phyloP scores from a whole-genome alignment of 2,797 vertebrate species.

The Peromyscus melanophrys region DNA sequence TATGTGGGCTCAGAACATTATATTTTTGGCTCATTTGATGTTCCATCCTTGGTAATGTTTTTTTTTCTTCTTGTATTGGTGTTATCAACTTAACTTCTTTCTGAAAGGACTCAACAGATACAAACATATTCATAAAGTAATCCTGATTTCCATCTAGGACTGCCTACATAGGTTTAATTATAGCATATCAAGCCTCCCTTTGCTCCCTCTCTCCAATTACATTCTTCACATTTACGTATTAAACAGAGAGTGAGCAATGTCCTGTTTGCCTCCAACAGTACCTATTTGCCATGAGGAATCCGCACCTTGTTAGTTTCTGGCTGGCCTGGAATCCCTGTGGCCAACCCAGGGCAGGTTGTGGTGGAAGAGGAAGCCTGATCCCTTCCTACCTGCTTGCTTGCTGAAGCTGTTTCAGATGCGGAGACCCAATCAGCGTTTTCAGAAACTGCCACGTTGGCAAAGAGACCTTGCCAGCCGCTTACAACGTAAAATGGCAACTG shows the following conservation, averaged over 20 bases:
- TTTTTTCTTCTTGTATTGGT: background rate
- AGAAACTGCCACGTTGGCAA: background rate
- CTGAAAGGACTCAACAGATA: background rate
- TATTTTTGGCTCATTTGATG: background rate
- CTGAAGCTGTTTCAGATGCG: background rate
- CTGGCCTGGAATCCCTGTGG: background rate
- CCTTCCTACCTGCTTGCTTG: conserved; percentile 7
- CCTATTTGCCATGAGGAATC: background rate
- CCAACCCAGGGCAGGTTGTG: background rate
- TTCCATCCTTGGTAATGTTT: background rate
- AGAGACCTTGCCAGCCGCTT: background rate
- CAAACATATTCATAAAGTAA: background rate
- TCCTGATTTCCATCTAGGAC: background rate
- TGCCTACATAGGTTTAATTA: background rate
- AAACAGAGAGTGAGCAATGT: background rate
- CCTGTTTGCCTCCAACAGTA: background rate
- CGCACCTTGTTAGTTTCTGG: background rate
- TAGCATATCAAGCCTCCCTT: background rate
- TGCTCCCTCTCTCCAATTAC: background rate
- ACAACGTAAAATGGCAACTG: background rate
- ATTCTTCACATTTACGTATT: background rate
- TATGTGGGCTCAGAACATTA: background rate
- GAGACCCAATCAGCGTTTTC: background rate
- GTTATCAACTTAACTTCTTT: conserved; percentile 13
- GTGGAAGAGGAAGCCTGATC: background rate